Evolutionary conservation across 2,888 invertebrate species (phyloP), one percentile per base, ranked within the genome.

Genomic region (Erebia palarica): DNA sequence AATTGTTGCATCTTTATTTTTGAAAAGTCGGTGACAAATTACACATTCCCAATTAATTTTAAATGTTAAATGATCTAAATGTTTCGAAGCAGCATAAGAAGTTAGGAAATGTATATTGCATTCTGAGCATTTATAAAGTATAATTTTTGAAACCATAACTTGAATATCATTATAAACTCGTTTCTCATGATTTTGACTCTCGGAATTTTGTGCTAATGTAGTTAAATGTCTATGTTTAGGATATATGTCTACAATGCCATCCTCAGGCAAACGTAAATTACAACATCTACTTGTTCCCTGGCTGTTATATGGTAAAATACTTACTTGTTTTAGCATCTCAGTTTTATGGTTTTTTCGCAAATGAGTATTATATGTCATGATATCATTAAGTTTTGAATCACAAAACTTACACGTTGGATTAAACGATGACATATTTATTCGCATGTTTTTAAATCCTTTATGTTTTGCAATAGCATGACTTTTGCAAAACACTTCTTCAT

Each of bases 21-120:
- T 88, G 61, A 90, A 87, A 74, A 82, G 80, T 71, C 78, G 80
- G 42, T 78, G 72, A 75, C 91, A 91, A 18, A 75, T 71, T 13
- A 68, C 72, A 76, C 91, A 91, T 77, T 88, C 84, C 87, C 87
- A 90, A 74, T 86, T 82, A 58, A 81, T 79, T 71, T 84, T 76
- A 66, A 84, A 75, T 73, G 82, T 78, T 75, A 81, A 80, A 70
- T 90, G 91, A 68, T 82, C 76, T 53, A 72, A 71, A 77, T 91
- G 91, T 59, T 82, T 78, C 36, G 73, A 77, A 49, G 87, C 87
- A 68, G 78, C 67, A 71, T 80, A 76, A 27, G 82, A 80, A 59
- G 85, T 82, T 65, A 90, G 75, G 79, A 91, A 91, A 74, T 83
- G 81, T 59, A 89, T 77, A 72, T 86, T 82, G 79, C 91, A 91